Evolutionary conservation across 2,113 vertebrate genomes (phyloP).

Genomic region (Phaethon lepturus): DNA sequence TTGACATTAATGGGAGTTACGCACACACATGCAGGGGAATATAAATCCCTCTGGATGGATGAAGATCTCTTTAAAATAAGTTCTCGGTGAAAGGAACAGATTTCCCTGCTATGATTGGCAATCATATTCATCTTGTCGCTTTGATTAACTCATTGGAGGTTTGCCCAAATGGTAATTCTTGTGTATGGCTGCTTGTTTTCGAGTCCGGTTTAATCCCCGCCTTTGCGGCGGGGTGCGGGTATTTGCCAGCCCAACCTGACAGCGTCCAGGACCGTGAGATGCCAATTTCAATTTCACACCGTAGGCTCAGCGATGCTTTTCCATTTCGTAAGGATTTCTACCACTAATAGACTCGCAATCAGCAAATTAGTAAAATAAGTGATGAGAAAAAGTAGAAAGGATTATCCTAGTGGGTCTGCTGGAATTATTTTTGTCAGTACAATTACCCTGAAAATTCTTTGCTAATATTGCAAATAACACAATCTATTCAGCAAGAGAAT

Average conservation of each 20-base stretch:
- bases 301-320: constrained; percentile 21
- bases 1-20: constrained; percentile 39
- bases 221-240: not conserved
- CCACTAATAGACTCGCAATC: constrained; percentile 53
- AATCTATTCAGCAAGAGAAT: constrained; percentile 59
- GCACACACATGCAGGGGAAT: not conserved
- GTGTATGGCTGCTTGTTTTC: constrained; percentile 18
- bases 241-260: constrained; percentile 1
- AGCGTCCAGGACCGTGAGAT: not conserved
- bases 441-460: constrained; percentile 64
- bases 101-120: constrained; percentile 54
- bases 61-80: constrained; percentile 22
- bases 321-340: constrained; percentile 42
- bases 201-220: not conserved
- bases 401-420: constrained; percentile 51
- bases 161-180: constrained; percentile 33
- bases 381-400: constrained; percentile 47
- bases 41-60: constrained; percentile 49
- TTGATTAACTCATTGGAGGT: constrained; percentile 26
- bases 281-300: constrained; percentile 48
- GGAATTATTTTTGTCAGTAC: constrained; percentile 68
- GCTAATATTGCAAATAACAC: constrained; percentile 69
- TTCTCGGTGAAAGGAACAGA: constrained; percentile 33
- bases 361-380: constrained; percentile 64
- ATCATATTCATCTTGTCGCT: constrained; percentile 31